phyloP scores from a whole-genome alignment of 2,113 vertebrate genomes.

The Hippotragus niger region DNA sequence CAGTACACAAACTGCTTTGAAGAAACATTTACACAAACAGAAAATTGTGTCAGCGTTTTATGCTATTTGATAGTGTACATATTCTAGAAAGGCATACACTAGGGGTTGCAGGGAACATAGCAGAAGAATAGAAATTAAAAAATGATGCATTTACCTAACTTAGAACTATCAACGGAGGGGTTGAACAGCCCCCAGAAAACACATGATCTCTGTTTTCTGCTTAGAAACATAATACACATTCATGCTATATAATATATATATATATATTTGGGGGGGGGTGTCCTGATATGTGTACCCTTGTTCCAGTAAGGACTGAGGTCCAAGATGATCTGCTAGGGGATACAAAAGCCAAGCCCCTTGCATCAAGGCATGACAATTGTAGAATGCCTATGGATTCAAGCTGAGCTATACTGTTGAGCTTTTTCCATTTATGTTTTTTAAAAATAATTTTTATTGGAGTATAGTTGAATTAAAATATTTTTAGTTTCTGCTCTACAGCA shows the following conservation, averaged over 20 bases:
- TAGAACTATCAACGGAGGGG: background rate
- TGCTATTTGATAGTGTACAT: background rate
- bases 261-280: rapidly evolving
- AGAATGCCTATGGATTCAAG: background rate
- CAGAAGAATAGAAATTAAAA: background rate
- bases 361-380: background rate
- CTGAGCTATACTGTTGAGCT: background rate
- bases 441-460: background rate
- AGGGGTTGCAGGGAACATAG: background rate
- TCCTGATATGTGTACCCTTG: background rate
- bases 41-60: background rate
- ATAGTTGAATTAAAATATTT: background rate
- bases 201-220: background rate
- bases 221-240: background rate
- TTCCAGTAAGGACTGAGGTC: background rate
- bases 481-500: background rate
- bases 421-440: background rate
- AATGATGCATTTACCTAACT: background rate
- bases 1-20: background rate
- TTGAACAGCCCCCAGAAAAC: background rate
- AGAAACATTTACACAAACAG: slow-evolving; percentile 4
- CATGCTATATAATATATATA: background rate
- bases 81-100: background rate
- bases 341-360: background rate
- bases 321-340: background rate